Percentiles rank a stretch among this genome's conserved stretches.
Evolutionary conservation across 2,888 invertebrate species (phyloP).

Genomic region (Pristionchus mayeri): DNA sequence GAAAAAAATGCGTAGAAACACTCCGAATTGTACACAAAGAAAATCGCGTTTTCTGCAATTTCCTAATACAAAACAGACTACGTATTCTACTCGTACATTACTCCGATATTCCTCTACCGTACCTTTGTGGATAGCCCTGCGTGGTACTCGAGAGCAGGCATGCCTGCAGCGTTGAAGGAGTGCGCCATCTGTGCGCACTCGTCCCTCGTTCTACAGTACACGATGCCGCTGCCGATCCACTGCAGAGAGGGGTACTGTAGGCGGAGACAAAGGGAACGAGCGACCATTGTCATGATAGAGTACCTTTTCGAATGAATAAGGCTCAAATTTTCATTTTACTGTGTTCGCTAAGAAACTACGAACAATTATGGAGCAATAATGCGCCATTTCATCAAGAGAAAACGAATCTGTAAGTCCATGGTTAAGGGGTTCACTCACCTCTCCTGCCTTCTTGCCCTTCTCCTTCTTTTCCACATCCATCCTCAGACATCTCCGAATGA

Average conservation of each 20-base stretch:
- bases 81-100: neutral
- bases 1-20: too few species aligned
- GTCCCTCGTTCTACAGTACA: conserved; percentile 94
- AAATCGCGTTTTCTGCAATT: too few species aligned
- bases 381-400: neutral
- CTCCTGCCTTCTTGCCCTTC: conserved; percentile 16
- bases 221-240: conserved; percentile 81
- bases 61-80: neutral
- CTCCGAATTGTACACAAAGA: too few species aligned
- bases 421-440: neutral
- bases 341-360: neutral
- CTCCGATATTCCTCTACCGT: neutral
- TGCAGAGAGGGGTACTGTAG: conserved; percentile 36
- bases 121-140: conserved; percentile 70
- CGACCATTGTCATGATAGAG: too few species aligned
- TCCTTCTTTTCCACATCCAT: conserved; percentile 42
- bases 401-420: neutral
- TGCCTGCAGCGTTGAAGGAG: conserved; percentile 82
- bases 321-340: too few species aligned
- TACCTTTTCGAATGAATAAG: too few species aligned
- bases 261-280: neutral
- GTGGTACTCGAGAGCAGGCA: conserved; percentile 67
- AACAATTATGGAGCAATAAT: neutral
- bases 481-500: conserved; percentile 15
- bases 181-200: conserved; percentile 89